phyloP scores from a whole-genome alignment of 1,140 invertebrate genomes.

The Ceratoteleas bidentatus region DNA sequence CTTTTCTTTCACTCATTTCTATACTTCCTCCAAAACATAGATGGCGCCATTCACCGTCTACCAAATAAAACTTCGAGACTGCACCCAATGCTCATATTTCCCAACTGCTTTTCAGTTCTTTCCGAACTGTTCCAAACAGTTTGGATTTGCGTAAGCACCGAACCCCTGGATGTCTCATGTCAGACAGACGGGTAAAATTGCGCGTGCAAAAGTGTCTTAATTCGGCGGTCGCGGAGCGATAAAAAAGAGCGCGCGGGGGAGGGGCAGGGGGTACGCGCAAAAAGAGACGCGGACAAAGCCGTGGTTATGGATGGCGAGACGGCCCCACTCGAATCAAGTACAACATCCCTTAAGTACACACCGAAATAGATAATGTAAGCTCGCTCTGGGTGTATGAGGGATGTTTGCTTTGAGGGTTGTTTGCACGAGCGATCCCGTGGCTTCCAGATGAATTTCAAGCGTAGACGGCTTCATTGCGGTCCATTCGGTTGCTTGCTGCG shows the following conservation, averaged over 20 bases:
- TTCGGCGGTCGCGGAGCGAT: slow-evolving; percentile 16
- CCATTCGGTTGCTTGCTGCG: slow-evolving; percentile 48
- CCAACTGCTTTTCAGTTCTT: too few relatives aligned
- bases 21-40: too few relatives aligned
- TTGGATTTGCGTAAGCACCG: too few relatives aligned
- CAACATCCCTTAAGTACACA: slow-evolving; percentile 76
- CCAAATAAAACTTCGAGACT: too few relatives aligned
- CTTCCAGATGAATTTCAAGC: slow-evolving; percentile 67
- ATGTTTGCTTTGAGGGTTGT: slow-evolving; percentile 76
- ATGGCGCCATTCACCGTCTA: too few relatives aligned
- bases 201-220: slow-evolving; percentile 57
- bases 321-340: slow-evolving; percentile 62
- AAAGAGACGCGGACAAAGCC: slow-evolving; percentile 57
- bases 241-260: slow-evolving; percentile 2
- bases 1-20: too few relatives aligned
- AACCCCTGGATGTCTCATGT: too few relatives aligned
- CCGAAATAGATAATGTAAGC: slow-evolving; percentile 77
- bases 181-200: slow-evolving; percentile 32
- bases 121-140: too few relatives aligned
- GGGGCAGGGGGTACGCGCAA: slow-evolving; percentile 7
- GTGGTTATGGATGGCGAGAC: slow-evolving; percentile 56
- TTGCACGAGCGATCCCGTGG: slow-evolving; percentile 72
- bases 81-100: too few relatives aligned
- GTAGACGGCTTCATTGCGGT: slow-evolving; percentile 68
- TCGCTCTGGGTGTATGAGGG: slow-evolving; percentile 68